Conservation (phyloP, 2,113 vertebrate species). For the Myotis yumanensis region DNA sequence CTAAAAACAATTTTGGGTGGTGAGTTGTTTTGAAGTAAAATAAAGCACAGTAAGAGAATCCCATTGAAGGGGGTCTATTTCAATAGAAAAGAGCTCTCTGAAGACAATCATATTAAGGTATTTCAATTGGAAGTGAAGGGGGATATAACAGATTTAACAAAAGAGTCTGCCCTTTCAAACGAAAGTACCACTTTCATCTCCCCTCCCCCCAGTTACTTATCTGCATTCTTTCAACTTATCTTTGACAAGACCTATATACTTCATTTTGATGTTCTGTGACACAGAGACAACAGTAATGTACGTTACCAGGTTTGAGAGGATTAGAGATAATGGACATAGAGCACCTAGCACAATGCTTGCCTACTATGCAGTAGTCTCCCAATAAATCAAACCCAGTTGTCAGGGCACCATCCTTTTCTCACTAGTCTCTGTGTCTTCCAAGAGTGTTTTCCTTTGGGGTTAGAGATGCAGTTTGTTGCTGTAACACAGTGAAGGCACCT, state of each 20-base stretch:
- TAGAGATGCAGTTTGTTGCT: not conserved
- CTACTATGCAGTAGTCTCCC: rapidly evolving
- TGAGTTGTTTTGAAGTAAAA: not conserved
- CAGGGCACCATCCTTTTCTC: not conserved
- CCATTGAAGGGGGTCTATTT: not conserved
- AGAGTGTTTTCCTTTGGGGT: not conserved
- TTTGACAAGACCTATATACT: not conserved
- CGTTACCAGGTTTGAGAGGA: not conserved
- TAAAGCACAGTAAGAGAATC: not conserved
- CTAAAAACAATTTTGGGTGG: not conserved
- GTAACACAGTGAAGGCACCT: not conserved
- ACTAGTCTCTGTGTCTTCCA: not conserved
- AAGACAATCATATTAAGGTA: not conserved
- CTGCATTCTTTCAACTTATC: not conserved
- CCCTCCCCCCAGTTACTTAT: not conserved
- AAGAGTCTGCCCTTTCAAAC: not conserved
- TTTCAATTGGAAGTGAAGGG: not conserved
- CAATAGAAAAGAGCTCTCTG: not conserved
- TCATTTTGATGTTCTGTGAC: not conserved
- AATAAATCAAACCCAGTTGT: not conserved
- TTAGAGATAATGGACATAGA: not conserved
- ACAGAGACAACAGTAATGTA: not conserved
- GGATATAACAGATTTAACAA: not conserved
- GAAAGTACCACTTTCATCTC: not conserved
- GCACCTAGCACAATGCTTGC: not conserved